phyloP scores from a whole-genome alignment of 2,888 invertebrate species.

The Drosophila pseudotalamancana region DNA sequence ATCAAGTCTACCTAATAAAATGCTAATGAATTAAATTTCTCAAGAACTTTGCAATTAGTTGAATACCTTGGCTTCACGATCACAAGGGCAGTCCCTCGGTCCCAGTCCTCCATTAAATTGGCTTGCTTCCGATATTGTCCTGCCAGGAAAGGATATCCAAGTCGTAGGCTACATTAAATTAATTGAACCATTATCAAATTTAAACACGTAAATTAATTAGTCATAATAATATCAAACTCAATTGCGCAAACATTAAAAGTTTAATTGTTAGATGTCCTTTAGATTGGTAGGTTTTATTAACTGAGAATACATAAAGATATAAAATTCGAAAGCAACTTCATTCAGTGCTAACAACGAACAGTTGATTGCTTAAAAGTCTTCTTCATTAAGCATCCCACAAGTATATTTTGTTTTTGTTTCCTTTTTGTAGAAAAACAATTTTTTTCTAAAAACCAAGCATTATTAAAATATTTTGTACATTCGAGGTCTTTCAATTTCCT shows the following conservation, averaged over 20 bases:
- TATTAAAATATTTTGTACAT: no score
- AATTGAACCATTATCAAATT: slow-evolving; percentile 60
- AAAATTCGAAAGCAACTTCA: no score
- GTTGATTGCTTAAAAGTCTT: no score
- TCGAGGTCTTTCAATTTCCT: no score
- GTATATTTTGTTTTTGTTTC: no score
- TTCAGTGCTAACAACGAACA: no score
- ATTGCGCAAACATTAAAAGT: background rate
- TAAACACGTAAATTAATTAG: slow-evolving; percentile 48
- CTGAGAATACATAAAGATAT: no score
- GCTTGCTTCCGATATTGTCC: background rate
- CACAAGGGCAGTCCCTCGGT: background rate
- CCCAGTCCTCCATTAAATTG: background rate
- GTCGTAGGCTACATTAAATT: slow-evolving; percentile 45
- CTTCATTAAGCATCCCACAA: no score
- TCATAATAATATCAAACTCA: slow-evolving; percentile 47
- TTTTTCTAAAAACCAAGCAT: no score
- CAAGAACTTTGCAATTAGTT: slow-evolving; percentile 61
- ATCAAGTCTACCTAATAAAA: slow-evolving; percentile 66
- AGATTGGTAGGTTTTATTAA: no score
- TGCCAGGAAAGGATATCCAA: background rate
- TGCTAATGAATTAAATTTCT: slow-evolving; percentile 76
- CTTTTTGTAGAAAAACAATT: no score
- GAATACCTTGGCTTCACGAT: slow-evolving; percentile 3
- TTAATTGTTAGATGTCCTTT: no score